Evolutionary conservation across 2,888 invertebrate species (phyloP).

Genomic region (Spodoptera littoralis): DNA sequence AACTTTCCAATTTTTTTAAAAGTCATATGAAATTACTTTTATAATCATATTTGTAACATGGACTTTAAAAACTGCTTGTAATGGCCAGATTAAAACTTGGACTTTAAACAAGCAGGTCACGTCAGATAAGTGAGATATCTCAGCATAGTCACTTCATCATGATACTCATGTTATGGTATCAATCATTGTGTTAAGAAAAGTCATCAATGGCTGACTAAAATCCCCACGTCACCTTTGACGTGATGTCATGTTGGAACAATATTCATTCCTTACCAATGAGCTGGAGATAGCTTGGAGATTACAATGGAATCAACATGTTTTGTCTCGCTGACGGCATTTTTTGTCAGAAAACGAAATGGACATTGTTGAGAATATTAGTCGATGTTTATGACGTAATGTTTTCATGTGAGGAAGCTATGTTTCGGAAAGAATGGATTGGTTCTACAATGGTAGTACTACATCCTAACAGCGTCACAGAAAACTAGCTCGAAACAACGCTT

Average conservation of each 20-base stretch:
- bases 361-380: background rate
- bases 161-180: background rate
- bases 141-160: too few species aligned
- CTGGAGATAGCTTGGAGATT: slow-evolving; percentile 7
- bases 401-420: too few species aligned
- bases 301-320: slow-evolving; percentile 19
- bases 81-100: too few species aligned
- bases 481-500: background rate
- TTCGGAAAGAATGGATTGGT: background rate
- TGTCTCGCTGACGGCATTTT: slow-evolving; percentile 4
- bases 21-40: too few species aligned
- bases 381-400: too few species aligned
- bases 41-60: too few species aligned
- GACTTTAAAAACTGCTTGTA: too few species aligned
- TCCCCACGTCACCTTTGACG: slow-evolving; percentile 29
- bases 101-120: too few species aligned
- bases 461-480: background rate
- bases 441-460: too few species aligned
- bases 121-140: too few species aligned
- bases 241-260: slow-evolving; percentile 30
- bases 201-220: slow-evolving; percentile 34
- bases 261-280: slow-evolving; percentile 43
- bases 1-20: too few species aligned
- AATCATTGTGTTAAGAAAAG: slow-evolving; percentile 27
- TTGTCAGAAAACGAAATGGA: slow-evolving; percentile 1